Evolutionary conservation across 2,113 vertebrate genomes (phyloP).

Genomic region (Onychorhynchus coronatus): DNA sequence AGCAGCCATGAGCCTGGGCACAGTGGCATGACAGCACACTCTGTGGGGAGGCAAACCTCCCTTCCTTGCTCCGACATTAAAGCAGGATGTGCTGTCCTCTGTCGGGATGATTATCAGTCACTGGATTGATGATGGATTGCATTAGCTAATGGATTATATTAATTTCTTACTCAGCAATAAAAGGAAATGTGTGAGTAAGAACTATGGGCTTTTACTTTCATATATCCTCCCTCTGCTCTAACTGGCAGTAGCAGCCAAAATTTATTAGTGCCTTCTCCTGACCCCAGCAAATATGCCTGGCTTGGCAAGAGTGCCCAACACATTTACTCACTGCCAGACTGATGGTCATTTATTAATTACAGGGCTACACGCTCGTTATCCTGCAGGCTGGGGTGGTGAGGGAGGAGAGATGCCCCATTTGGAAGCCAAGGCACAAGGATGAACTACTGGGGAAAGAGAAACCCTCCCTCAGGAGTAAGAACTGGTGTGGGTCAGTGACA

Average conservation of each 20-base stretch:
- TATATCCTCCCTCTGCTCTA: background rate
- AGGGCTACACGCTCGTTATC: rapidly evolving
- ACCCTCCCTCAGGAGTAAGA: background rate
- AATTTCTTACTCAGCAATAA: background rate
- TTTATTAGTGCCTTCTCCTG: background rate
- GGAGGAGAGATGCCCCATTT: background rate
- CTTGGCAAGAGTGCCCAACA: background rate
- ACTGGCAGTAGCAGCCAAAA: background rate
- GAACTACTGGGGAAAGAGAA: background rate
- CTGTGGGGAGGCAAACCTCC: background rate
- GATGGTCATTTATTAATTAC: background rate
- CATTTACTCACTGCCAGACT: rapidly evolving
- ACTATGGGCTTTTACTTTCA: background rate
- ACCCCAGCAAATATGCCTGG: background rate
- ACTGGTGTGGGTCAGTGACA: background rate
- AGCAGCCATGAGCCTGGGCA: background rate
- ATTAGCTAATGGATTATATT: background rate
- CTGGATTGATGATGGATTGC: background rate
- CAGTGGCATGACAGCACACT: background rate
- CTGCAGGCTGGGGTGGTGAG: background rate
- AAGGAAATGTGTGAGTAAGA: background rate
- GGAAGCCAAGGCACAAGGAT: background rate
- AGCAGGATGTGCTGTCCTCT: background rate
- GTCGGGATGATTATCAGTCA: background rate
- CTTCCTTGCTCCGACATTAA: background rate